phyloP scores from a whole-genome alignment of 1,140 invertebrate species.

The Diuraphis noxia region DNA sequence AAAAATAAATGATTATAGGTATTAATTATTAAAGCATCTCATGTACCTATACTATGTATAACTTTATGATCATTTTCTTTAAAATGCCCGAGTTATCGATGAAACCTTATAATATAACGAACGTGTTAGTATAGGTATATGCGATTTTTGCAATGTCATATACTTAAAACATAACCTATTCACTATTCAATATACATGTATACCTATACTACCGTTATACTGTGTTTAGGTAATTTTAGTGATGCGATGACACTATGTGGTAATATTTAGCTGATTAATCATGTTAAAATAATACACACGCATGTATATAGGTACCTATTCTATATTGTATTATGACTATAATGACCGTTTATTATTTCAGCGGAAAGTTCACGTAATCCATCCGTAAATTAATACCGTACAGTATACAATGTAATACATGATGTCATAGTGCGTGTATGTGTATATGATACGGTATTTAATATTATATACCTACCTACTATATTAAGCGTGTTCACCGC shows the following conservation, averaged over 20 bases:
- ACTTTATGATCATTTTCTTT: neutral
- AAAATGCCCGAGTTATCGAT: neutral
- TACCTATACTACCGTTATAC: no score
- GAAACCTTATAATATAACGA: neutral
- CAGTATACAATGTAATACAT: neutral
- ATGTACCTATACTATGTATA: no score
- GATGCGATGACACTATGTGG: neutral
- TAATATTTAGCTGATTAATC: neutral
- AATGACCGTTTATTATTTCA: neutral
- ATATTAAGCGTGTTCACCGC: neutral
- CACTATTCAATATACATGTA: neutral
- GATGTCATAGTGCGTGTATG: neutral
- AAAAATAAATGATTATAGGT: no score
- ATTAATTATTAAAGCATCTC: no score
- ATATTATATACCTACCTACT: neutral
- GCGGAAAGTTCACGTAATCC: neutral
- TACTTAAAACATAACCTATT: neutral
- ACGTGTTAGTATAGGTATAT: neutral
- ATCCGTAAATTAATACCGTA: neutral
- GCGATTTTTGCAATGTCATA: neutral
- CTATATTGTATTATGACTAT: neutral
- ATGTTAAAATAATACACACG: neutral
- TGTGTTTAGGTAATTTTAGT: neutral
- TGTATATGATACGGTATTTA: neutral
- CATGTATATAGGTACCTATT: neutral